These are phyloP conservation scores for Papilio protenor DNA, from an alignment of 2,888 invertebrate genomes.

Conservation along the genomic window DNA sequence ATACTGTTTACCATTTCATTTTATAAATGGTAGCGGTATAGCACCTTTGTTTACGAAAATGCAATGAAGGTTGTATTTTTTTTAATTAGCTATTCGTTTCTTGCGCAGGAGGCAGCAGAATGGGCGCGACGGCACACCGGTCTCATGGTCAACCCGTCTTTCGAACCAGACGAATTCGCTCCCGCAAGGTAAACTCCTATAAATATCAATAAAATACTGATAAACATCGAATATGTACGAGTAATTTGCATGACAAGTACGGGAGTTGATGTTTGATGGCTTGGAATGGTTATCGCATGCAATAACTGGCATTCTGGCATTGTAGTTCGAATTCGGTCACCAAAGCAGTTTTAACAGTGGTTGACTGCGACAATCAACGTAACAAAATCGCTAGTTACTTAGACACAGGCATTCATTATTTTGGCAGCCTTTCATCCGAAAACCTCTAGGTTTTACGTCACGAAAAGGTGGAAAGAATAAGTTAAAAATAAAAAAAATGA, in stretches of 20 bases:
- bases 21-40: neutral
- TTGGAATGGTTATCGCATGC: too few relatives aligned
- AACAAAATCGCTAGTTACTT: too few relatives aligned
- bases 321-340: too few relatives aligned
- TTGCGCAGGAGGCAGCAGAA: slow-evolving; percentile 72
- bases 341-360: too few relatives aligned
- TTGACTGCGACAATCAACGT: too few relatives aligned
- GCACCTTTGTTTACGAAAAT: neutral
- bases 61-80: neutral
- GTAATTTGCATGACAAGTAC: neutral
- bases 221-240: neutral
- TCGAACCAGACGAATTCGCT: slow-evolving; percentile 79
- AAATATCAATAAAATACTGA: neutral
- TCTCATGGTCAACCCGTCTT: slow-evolving; percentile 80
- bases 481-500: neutral
- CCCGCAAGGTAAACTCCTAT: slow-evolving; percentile 68
- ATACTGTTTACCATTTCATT: neutral
- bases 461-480: too few relatives aligned
- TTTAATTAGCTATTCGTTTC: neutral
- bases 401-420: too few relatives aligned
- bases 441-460: too few relatives aligned
- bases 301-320: too few relatives aligned
- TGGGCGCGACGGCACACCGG: slow-evolving; percentile 72
- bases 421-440: too few relatives aligned
- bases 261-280: too few relatives aligned